Percentiles rank a stretch among this genome's conserved stretches.
Evolutionary conservation across 2,888 invertebrate species (phyloP).

Genomic region (Andrena praecox): DNA sequence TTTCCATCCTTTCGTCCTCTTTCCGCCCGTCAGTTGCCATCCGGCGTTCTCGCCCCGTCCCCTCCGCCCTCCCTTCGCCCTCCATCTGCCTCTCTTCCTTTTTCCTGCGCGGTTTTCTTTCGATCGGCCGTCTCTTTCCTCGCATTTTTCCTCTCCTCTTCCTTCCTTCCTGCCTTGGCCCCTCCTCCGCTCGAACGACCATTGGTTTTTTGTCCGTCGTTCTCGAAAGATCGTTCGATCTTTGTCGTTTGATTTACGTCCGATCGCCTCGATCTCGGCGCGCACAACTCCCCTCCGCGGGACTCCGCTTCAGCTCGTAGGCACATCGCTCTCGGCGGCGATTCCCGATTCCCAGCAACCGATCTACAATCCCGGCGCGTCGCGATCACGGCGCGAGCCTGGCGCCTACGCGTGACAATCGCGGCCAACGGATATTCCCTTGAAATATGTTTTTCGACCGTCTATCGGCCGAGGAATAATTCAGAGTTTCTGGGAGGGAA

Average conservation of each 20-base stretch:
- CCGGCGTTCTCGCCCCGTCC: too few relatives aligned
- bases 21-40: conserved; percentile 6
- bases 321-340: too few relatives aligned
- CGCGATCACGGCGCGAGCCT: neutral
- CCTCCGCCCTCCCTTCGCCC: neutral
- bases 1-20: conserved; percentile 19
- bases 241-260: conserved; percentile 68
- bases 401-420: neutral
- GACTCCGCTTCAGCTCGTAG: neutral
- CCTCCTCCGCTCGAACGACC: conserved; percentile 69
- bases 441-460: neutral
- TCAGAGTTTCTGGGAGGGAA: neutral
- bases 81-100: neutral
- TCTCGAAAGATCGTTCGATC: conserved; percentile 77
- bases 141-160: conserved; percentile 35
- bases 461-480: neutral
- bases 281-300: neutral
- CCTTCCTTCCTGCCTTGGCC: conserved; percentile 40
- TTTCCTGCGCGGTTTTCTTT: neutral
- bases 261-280: conserved; percentile 70
- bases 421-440: too few relatives aligned
- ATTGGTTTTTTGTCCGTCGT: conserved; percentile 69
- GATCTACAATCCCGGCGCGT: neutral
- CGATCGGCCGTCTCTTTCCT: conserved; percentile 2
- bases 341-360: neutral